Evolutionary conservation across 1,140 invertebrate genomes (phyloP), one percentile per base, ranked within the genome.

Genomic region (Probaryconus sp.): DNA sequence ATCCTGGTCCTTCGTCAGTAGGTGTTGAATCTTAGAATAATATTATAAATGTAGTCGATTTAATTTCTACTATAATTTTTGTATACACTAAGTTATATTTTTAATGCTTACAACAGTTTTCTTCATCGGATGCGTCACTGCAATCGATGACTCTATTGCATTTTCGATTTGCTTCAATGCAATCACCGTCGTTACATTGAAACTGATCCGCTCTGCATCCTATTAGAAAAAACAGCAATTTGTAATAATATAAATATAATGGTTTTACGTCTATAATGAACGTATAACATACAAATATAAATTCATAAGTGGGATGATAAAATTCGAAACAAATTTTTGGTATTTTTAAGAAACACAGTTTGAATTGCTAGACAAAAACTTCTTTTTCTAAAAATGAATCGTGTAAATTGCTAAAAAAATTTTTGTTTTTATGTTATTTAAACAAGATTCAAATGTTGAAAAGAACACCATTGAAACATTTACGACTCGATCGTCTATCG

Each of bases 91-190:
- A n/a, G 14, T 14, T 10, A 14, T 21, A n/a, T 43, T 9, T n/a
- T 2, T 18, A 18, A 20, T 14, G 55, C 61, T 92, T 93, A 93
- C 92, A 90, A 88, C 93, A 94, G 83, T 91, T 89, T 76, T 85
- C 87, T 88, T 93, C 92, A 80, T 94, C 93, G 70, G 91, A 90
- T 84, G 90, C 90, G 87, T 93, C 92, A 65, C 83, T 84, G 87
- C 93, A 94, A 88, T 94, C 91, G 76, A 90, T 89, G 63, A 88
- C 84, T 43, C 90, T 89, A 88, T 94, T 91, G 86, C 93, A 94
- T 80, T 89, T 87, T 79, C 89, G 84, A 75, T 85, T 84, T 73
- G 87, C 79, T 26, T 88, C 84, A 80, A 94, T 91, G 78, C 92
- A 91, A 74, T 90, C 89, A 64, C 92, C 92, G 79, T 90, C 90